Conservation (phyloP, 2,797 vertebrate species). For the Mus minutoides region DNA sequence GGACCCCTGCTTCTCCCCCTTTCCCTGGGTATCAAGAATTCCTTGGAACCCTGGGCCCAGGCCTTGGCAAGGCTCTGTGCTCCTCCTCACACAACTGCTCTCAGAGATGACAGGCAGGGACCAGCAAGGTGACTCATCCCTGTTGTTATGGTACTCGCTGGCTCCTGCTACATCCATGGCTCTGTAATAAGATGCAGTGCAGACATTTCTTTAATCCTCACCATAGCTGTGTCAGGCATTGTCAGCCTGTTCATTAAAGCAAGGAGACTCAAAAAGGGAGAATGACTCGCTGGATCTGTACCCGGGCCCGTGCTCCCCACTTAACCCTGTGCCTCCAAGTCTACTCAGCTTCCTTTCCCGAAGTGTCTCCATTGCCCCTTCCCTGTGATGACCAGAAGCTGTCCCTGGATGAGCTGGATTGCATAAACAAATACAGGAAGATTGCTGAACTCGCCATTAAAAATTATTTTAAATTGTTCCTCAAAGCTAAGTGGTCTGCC, state of each 20-base stretch:
- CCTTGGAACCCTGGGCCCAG: not conserved
- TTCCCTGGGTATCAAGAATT: not conserved
- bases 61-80: not conserved
- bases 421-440: not conserved
- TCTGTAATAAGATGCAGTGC: not conserved
- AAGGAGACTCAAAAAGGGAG: not conserved
- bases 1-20: not conserved
- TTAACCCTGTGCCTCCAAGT: not conserved
- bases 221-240: not conserved
- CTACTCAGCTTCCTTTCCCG: not conserved
- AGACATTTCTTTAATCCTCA: not conserved
- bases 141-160: not conserved
- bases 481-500: not conserved
- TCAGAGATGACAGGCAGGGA: not conserved
- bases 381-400: constrained; percentile 94
- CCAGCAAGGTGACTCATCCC: not conserved
- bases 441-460: not conserved
- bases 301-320: not conserved
- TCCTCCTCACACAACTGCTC: not conserved
- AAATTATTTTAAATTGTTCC: not conserved
- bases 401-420: constrained; percentile 90
- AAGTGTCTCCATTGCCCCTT: not conserved
- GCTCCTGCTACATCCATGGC: not conserved
- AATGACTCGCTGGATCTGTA: not conserved
- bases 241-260: not conserved